These are phyloP conservation scores for Tapera naevia DNA, from an alignment of 2,797 vertebrate species.

Conservation along the genomic window DNA sequence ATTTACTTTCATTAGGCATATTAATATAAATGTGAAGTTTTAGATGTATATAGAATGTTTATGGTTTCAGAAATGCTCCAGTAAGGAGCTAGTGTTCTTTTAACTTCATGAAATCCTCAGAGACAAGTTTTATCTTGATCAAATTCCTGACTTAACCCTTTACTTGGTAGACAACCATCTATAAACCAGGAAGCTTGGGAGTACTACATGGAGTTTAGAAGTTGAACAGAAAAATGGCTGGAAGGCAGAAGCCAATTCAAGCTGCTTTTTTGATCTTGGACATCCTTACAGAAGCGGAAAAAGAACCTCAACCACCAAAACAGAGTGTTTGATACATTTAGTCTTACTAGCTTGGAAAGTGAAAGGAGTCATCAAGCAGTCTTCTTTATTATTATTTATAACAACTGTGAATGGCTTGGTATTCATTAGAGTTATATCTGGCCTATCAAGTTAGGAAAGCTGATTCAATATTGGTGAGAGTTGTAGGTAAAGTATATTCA, in stretches of 20 bases:
- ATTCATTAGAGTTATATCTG: neutral
- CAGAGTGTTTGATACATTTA: neutral
- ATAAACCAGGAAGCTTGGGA: neutral
- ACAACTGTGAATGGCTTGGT: neutral
- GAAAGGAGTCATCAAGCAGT: neutral
- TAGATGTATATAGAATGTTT: neutral
- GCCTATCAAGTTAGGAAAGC: neutral
- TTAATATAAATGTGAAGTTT: neutral
- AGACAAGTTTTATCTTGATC: neutral
- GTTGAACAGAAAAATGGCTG: neutral
- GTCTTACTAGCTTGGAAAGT: neutral
- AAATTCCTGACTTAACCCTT: neutral
- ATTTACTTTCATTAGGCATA: neutral
- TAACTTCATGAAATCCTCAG: neutral
- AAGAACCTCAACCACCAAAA: accelerated
- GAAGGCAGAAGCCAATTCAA: neutral
- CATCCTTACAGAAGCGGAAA: neutral
- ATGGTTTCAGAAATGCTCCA: neutral
- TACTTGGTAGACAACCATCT: neutral
- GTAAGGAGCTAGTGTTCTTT: neutral
- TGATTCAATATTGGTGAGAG: neutral
- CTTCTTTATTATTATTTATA: neutral
- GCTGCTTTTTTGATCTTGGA: neutral
- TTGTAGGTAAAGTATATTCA: neutral
- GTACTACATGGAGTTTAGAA: neutral